Evolutionary conservation across 2,113 vertebrate genomes (phyloP).

Genomic region (Anolis sagrei): DNA sequence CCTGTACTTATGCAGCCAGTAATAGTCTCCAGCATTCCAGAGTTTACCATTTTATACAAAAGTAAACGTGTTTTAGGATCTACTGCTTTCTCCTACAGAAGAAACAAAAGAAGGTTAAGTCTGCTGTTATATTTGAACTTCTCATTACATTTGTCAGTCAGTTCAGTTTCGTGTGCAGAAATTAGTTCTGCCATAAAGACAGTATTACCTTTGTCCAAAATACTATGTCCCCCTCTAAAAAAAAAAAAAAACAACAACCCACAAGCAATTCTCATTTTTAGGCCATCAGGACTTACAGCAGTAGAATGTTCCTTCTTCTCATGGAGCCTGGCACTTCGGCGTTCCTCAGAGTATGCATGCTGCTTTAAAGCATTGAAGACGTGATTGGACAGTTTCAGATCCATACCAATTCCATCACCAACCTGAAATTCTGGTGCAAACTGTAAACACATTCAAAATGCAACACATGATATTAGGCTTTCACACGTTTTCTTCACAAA

Average conservation of each 20-base stretch:
- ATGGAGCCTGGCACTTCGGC: slow-evolving; percentile 90
- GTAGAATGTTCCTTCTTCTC: slow-evolving; percentile 99
- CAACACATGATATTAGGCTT: slow-evolving; percentile 2
- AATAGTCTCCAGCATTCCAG: slow-evolving; percentile 91
- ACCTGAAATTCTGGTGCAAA: slow-evolving; percentile 95
- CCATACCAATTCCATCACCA: slow-evolving; percentile 96
- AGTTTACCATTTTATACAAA: slow-evolving; percentile 96
- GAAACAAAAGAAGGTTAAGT: background rate
- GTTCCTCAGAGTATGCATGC: slow-evolving; percentile 92
- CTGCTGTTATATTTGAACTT: background rate
- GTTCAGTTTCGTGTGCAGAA: background rate
- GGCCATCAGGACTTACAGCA: slow-evolving; percentile 78
- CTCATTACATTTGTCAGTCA: background rate
- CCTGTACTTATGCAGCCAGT: slow-evolving; percentile 98
- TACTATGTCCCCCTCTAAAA: background rate
- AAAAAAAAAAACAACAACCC: too few species aligned
- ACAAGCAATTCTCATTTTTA: background rate
- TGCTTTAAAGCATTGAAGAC: slow-evolving; percentile 97
- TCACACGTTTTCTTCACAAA: slow-evolving; percentile 11
- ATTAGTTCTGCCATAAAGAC: background rate
- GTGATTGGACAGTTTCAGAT: slow-evolving; percentile 95
- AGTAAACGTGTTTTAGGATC: slow-evolving; percentile 95
- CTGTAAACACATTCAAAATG: slow-evolving; percentile 66
- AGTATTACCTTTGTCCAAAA: background rate
- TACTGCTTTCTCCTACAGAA: slow-evolving; percentile 92